Conservation (phyloP, 2,888 invertebrate species). For the Drosophila putrida region DNA sequence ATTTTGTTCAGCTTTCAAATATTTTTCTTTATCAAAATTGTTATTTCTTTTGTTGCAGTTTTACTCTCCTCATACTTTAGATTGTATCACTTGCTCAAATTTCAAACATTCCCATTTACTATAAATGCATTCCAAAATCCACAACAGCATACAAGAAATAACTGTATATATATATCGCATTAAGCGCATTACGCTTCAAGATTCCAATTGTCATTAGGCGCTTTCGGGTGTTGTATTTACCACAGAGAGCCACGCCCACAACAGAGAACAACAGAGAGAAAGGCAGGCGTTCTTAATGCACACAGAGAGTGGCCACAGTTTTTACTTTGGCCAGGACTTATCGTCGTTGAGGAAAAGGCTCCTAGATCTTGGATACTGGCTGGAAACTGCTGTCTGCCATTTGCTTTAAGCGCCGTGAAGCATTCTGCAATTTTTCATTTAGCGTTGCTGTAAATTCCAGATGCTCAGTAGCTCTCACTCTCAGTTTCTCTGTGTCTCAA, state of each 20-base stretch:
- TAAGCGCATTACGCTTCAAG: slow-evolving; percentile 49
- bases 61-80: background rate
- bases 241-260: slow-evolving; percentile 42
- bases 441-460: slow-evolving; percentile 74
- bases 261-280: background rate
- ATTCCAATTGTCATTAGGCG: slow-evolving; percentile 63
- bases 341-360: slow-evolving; percentile 6
- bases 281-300: slow-evolving; percentile 17
- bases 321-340: slow-evolving; percentile 23
- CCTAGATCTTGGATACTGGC: background rate
- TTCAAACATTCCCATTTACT: slow-evolving; percentile 26
- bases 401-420: slow-evolving; percentile 60
- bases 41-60: background rate
- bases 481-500: background rate
- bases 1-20: background rate
- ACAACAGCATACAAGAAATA: slow-evolving; percentile 5
- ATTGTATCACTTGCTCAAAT: slow-evolving; percentile 26
- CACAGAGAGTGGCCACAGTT: slow-evolving; percentile 39
- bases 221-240: slow-evolving; percentile 39
- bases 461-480: slow-evolving; percentile 48
- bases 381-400: slow-evolving; percentile 20
- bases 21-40: background rate
- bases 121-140: slow-evolving; percentile 39
- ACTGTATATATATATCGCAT: slow-evolving; percentile 33
- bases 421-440: slow-evolving; percentile 75